Evolutionary conservation across 2,113 vertebrate genomes (phyloP), one percentile per base, ranked within the genome.

Genomic region (Centropristis striata): DNA sequence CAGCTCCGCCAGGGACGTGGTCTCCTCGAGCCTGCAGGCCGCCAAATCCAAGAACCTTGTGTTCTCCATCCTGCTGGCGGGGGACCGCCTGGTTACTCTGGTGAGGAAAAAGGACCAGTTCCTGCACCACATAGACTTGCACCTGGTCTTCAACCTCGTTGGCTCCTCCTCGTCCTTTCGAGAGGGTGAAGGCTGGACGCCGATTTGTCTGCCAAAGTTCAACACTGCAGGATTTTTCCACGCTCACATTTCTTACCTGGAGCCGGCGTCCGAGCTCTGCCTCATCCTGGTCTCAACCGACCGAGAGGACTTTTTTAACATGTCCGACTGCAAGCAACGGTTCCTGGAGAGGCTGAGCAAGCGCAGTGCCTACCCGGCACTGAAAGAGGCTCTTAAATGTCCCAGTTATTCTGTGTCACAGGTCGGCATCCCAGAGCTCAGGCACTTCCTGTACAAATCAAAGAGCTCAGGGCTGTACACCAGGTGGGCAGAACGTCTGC

Each of bases 391-490:
- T 0, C 92, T 98, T 25, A 95, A 92, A 78, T 92, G 87, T 16
- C 96, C 97, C 25, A 96, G 92, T 85, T 99, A 99, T 85, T 95
- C 96, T 0, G 95, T 97, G 0, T 86, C 92, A 55, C 98, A 98
- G 85, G 96, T 98, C 58, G 97, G 96, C 88, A 96, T 99, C 86
- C 97, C 97, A 0, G 97, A 99, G 86, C 96, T 99, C 75, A 92
- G 97, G 39, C 98, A 99, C 93, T 99, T 99, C 91, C 94, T 99
- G 86, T 99, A 99, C 92, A 99, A 99, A 86, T 99, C 97, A 11
- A 99, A 98, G 94, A 99, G 98, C 93, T 99, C 98, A 0, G 98
- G 97, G 36, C 96, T 99, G 73, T 99, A 98, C 92, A 99, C 98
- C 93, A 98, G 98, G 98, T 99, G 89, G 94, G 97, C 53, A 49